These are phyloP conservation scores for Parascotia fuliginaria DNA, from an alignment of 2,888 invertebrate genomes.

Conservation along the genomic window DNA sequence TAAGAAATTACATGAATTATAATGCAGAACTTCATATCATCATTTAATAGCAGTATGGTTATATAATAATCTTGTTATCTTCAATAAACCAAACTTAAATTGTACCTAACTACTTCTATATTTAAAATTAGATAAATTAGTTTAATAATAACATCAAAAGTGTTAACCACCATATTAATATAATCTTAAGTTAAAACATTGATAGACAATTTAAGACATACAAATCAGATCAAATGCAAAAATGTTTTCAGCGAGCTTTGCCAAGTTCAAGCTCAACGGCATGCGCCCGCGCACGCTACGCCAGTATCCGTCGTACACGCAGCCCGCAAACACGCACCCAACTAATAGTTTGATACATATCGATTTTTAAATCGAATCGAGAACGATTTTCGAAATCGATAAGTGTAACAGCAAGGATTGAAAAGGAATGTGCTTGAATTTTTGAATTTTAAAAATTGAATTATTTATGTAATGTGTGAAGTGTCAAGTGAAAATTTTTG, in stretches of 20 bases:
- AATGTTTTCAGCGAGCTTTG: slow-evolving; percentile 71
- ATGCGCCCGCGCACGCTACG: slow-evolving; percentile 57
- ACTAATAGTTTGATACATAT: slow-evolving; percentile 38
- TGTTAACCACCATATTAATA: too few relatives aligned
- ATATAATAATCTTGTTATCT: too few relatives aligned
- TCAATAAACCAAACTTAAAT: too few relatives aligned
- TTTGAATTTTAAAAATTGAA: slow-evolving; percentile 20
- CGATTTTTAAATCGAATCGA: slow-evolving; percentile 45
- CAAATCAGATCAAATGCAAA: slow-evolving; percentile 56
- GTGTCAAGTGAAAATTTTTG: slow-evolving; percentile 44
- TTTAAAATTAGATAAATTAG: too few relatives aligned
- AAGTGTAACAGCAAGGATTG: slow-evolving; percentile 14
- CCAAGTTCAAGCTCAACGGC: slow-evolving; percentile 77
- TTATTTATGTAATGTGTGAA: slow-evolving; percentile 35
- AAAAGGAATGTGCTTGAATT: slow-evolving; percentile 9
- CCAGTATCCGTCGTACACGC: slow-evolving; percentile 76
- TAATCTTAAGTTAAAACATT: too few relatives aligned
- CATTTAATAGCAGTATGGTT: too few relatives aligned
- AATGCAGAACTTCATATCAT: too few relatives aligned
- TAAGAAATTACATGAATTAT: too few relatives aligned
- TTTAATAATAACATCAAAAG: too few relatives aligned
- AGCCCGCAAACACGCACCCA: slow-evolving; percentile 68
- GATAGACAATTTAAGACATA: slow-evolving; percentile 19
- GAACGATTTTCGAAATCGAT: slow-evolving; percentile 38
- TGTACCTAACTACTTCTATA: too few relatives aligned